Evolutionary conservation across 2,797 vertebrate species (phyloP), one percentile per base, ranked within the genome.

Genomic region (Brachyalestes nurse): DNA sequence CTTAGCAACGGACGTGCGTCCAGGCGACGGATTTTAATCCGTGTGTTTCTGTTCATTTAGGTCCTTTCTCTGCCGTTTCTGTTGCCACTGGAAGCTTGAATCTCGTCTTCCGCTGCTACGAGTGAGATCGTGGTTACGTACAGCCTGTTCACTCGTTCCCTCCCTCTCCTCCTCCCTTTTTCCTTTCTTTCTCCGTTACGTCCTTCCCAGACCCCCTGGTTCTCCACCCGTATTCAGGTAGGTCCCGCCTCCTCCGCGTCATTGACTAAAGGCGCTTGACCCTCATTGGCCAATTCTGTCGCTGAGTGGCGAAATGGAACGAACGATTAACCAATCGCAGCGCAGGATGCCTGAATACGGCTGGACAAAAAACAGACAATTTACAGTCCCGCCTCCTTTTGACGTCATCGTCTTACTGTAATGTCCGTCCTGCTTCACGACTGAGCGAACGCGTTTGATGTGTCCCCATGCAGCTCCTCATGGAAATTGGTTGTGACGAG

Each of bases 161-260:
- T 88, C 92, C 91, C 91, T 87, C 89, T 89, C 86, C 66, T 72
- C 87, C 72, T 71, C 88, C 92, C 90, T 93, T 92, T 93, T 89
- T 21, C 53, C 49, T 84, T 76, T 67, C 86, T 90, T 88, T 90
- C 92, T 93, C 91, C 90, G 91, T 94, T 94, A 94, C 94, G 93
- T 94, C 89, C 78, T 81, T 62, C 83, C 86, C 70, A 81, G 40
- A 38, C 45, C 80, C 55, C 2, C 40, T 10, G 12, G 38, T 38
- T 66, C 5, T 34, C 38, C 64, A 66, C 64, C 38, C 65, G 40
- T 45, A 1, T 21, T 67, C 40, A 1, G 7, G 8, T 40, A 45
- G 5, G 9, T 5, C 40, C n/a, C 38, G 65, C 65, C 65, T 14
- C n/a, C 38, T 10, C 1, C 38, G 1, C 38, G 1, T n/a, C 65